Conservation (phyloP, 2,888 invertebrate species). For the Tenthredo livida region DNA sequence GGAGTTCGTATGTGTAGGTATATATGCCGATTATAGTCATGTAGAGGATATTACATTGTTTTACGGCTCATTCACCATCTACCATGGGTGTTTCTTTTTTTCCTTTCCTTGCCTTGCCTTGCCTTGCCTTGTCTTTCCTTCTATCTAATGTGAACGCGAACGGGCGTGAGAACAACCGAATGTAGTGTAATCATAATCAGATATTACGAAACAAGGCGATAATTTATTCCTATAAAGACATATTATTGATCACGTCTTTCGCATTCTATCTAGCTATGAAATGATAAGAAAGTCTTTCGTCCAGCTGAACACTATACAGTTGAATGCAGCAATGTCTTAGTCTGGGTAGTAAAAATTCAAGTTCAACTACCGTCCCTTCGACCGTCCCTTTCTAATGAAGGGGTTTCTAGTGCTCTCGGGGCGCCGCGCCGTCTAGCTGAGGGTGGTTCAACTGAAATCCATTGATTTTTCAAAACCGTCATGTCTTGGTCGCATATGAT, state of each 20-base stretch:
- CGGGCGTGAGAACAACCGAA: not conserved
- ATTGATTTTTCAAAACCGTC: constrained; percentile 54
- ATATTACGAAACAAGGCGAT: not conserved
- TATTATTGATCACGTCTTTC: not conserved
- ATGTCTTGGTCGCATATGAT: constrained; percentile 26
- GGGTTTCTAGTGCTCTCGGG: not conserved
- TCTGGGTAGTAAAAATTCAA: not conserved
- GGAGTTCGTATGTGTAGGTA: not conserved
- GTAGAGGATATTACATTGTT: not conserved
- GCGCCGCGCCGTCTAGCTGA: constrained; percentile 46
- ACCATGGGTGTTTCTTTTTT: not conserved
- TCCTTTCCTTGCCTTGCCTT: not conserved
- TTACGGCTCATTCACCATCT: not conserved
- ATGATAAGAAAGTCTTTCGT: not conserved
- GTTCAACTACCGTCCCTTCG: constrained; percentile 2
- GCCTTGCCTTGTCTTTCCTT: not conserved
- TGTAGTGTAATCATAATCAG: not conserved
- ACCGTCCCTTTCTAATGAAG: not conserved
- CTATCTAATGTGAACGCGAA: not conserved
- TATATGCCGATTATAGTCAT: not conserved
- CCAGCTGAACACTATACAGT: not conserved
- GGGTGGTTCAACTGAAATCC: constrained; percentile 49
- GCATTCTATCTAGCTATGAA: not conserved
- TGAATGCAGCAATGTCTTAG: not conserved
- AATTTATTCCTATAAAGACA: not conserved